Evolutionary conservation across 2,113 vertebrate genomes (phyloP).

Genomic region (Paramisgurnus dabryanus): DNA sequence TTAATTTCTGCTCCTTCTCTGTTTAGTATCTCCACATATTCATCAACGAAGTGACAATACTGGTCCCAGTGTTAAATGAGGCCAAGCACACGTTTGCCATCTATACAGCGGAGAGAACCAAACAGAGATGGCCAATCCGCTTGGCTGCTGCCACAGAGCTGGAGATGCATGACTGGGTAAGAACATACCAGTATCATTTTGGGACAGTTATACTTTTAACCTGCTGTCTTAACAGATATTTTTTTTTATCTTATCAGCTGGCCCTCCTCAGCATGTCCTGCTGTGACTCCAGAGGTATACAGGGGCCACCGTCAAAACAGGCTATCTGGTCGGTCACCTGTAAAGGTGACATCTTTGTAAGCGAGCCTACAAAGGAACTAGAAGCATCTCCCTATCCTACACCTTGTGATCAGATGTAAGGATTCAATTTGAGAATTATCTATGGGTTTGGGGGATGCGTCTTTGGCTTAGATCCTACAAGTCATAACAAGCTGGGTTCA

Average conservation of each 20-base stretch:
- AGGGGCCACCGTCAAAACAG: constrained; percentile 86
- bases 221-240: constrained; percentile 16
- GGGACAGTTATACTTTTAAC: not conserved
- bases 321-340: constrained; percentile 96
- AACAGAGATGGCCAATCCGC: constrained; percentile 92
- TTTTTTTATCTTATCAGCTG: constrained; percentile 74
- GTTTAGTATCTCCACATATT: constrained; percentile 92
- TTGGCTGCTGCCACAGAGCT: constrained; percentile 88
- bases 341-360: constrained; percentile 96
- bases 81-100: constrained; percentile 92
- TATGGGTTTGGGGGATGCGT: too few species aligned
- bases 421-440: not conserved
- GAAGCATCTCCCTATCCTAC: constrained; percentile 78
- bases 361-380: constrained; percentile 84
- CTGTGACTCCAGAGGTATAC: constrained; percentile 86
- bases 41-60: constrained; percentile 91
- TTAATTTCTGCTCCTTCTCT: constrained; percentile 29
- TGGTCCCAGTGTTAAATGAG: constrained; percentile 90
- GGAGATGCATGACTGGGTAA: constrained; percentile 96
- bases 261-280: constrained; percentile 87
- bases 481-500: too few species aligned
- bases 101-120: constrained; percentile 90
- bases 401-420: constrained; percentile 94
- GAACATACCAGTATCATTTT: not conserved
- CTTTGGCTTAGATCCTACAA: too few species aligned